Evolutionary conservation across 2,113 vertebrate species (phyloP), one percentile per base, ranked within the genome.

Genomic region (Hirundichthys speculiger): DNA sequence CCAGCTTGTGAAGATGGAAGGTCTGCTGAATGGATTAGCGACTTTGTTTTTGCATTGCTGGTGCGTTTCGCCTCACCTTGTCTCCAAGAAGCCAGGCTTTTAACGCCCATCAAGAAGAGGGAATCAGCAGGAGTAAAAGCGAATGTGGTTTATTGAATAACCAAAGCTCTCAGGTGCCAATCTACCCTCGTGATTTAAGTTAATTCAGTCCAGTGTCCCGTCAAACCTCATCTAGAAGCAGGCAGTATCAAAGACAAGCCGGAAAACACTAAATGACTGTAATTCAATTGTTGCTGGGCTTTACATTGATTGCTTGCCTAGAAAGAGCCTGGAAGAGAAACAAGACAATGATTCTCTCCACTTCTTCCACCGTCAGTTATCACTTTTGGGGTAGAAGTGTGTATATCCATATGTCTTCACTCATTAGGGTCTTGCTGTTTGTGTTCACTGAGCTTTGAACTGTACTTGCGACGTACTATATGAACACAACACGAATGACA

Each of bases 241-340:
- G 73, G 85, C 57, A 64, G 80, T 82, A 90, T 90, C 86, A 86
- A 87, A 88, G 85, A 62, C 43, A 13, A 60, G 80, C 84, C 38
- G 77, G 87, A 90, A 91, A 87, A 87, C 73, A 84, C 77, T 69
- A 77, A 87, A 91, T 86, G 83, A 91, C 79, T 87, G 74, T 84
- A 90, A 87, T 79, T 91, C 83, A 87, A 88, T 91, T 91, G 84
- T 82, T 79, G 73, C 74, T 51, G 16, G 58, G 62, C 69, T 60
- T 49, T 82, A 34, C 86, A 88, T 90, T 88, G 90, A 92, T 90
- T 87, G 82, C 77, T 77, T 83, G 80, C 64, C 80, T 41, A 64
- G 86, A 77, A 90, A 87, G 72, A 86, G 83, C 79, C 81, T 85
- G 77, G 72, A 80, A 77, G 59, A 75, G 64, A 85, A 81, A 89